Conservation (phyloP, 2,797 vertebrate species). For the Sebastiscus albofasciatus region DNA sequence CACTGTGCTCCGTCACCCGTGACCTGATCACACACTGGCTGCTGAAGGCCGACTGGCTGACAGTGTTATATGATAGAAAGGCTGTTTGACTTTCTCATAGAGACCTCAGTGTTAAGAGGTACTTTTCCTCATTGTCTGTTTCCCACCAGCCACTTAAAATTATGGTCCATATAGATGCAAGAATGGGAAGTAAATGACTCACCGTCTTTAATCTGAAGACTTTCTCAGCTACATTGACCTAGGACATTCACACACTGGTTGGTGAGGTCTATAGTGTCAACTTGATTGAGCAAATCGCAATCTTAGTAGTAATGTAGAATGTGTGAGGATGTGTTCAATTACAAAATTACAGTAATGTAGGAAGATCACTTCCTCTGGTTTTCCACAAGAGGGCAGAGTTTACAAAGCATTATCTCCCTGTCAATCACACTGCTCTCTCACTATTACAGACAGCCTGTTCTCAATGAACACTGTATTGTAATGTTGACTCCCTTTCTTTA, state of each 20-base stretch:
- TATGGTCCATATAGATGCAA: background rate
- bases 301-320: background rate
- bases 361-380: background rate
- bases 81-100: conserved; percentile 68
- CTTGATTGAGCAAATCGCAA: background rate
- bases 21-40: conserved; percentile 71
- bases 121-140: background rate
- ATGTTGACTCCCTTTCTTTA: background rate
- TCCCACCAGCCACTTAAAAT: conserved; percentile 18
- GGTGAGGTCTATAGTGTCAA: background rate
- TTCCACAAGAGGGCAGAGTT: conserved; percentile 69
- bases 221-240: background rate
- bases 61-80: background rate
- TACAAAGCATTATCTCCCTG: conserved; percentile 9
- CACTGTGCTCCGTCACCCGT: conserved; percentile 64
- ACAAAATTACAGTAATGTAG: background rate
- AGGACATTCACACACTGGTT: background rate
- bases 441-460: background rate
- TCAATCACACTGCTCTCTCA: background rate
- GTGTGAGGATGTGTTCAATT: background rate
- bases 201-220: background rate
- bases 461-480: background rate
- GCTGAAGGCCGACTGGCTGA: conserved; percentile 11
- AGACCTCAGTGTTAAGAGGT: conserved; percentile 6
- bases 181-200: background rate